Evolutionary conservation across 2,888 invertebrate species (phyloP).

Genomic region (Ariolimax columbianus): DNA sequence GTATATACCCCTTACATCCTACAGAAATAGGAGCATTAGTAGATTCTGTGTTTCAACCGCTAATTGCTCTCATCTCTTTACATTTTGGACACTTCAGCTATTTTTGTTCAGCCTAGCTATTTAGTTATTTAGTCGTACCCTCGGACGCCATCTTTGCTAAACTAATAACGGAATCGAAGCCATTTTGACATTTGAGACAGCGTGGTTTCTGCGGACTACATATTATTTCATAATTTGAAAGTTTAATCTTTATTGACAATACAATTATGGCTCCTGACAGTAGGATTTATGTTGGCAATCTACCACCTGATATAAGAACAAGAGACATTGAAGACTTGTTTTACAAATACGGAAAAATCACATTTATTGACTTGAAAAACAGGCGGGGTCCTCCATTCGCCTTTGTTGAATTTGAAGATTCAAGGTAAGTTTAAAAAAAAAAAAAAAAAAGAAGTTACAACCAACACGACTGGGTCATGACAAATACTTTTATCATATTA

Average conservation of each 20-base stretch:
- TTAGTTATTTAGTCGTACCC: background rate
- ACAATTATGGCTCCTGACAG: conserved; percentile 54
- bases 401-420: conserved; percentile 99
- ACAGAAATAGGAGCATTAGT: too few relatives aligned
- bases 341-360: conserved; percentile 98
- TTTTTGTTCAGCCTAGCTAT: too few relatives aligned
- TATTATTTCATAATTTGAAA: background rate
- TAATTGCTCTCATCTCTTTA: too few relatives aligned
- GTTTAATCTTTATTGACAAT: background rate
- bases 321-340: conserved; percentile 99
- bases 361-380: conserved; percentile 98
- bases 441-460: too few relatives aligned
- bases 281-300: conserved; percentile 96
- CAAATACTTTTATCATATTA: too few relatives aligned
- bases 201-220: background rate
- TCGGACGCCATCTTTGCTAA: background rate
- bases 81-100: too few relatives aligned
- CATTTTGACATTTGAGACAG: conserved; percentile 7
- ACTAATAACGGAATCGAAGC: background rate
- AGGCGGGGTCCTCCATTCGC: conserved; percentile 97
- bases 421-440: too few relatives aligned
- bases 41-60: too few relatives aligned
- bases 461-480: too few relatives aligned
- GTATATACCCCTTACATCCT: too few relatives aligned
- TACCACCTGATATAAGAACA: conserved; percentile 98